phyloP scores from a whole-genome alignment of 2,888 invertebrate genomes.

The Drosophila basisetae region DNA sequence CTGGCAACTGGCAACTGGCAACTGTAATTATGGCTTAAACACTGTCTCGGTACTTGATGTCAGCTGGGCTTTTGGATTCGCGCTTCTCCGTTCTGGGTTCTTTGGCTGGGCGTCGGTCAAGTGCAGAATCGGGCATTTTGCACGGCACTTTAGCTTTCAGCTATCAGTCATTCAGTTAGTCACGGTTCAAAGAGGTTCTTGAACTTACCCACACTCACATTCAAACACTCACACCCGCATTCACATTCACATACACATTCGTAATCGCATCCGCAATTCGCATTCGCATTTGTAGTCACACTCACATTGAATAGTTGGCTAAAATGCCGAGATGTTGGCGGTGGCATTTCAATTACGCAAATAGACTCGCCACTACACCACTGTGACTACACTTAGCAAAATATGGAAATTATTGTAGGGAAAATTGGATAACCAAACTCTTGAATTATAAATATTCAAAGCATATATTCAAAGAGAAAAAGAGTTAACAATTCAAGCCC shows the following conservation, averaged over 20 bases:
- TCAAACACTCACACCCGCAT: slow-evolving; percentile 26
- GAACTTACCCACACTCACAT: slow-evolving; percentile 45
- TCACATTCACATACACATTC: slow-evolving; percentile 31
- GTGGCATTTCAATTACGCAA: slow-evolving; percentile 76
- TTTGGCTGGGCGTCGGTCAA: slow-evolving; percentile 64
- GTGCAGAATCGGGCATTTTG: slow-evolving; percentile 71
- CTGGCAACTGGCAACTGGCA: slow-evolving; percentile 17
- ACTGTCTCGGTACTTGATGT: slow-evolving; percentile 51
- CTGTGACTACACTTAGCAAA: slow-evolving; percentile 10
- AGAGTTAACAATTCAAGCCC: not conserved
- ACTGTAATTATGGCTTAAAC: slow-evolving; percentile 65
- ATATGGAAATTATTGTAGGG: not conserved
- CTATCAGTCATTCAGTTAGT: slow-evolving; percentile 79
- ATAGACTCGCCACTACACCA: slow-evolving; percentile 44
- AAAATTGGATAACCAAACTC: not conserved
- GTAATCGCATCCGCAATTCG: slow-evolving; percentile 16
- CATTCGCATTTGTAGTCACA: slow-evolving; percentile 29
- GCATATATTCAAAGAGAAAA: not conserved
- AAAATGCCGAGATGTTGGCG: slow-evolving; percentile 58
- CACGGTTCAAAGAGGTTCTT: slow-evolving; percentile 75
- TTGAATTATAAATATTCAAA: not conserved
- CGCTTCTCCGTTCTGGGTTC: slow-evolving; percentile 9
- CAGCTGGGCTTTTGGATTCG: slow-evolving; percentile 33
- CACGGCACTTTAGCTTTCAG: slow-evolving; percentile 66
- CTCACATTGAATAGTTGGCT: slow-evolving; percentile 35